These are phyloP conservation scores for Clarias gariepinus DNA, from an alignment of 2,113 vertebrate species.

Conservation along the genomic window DNA sequence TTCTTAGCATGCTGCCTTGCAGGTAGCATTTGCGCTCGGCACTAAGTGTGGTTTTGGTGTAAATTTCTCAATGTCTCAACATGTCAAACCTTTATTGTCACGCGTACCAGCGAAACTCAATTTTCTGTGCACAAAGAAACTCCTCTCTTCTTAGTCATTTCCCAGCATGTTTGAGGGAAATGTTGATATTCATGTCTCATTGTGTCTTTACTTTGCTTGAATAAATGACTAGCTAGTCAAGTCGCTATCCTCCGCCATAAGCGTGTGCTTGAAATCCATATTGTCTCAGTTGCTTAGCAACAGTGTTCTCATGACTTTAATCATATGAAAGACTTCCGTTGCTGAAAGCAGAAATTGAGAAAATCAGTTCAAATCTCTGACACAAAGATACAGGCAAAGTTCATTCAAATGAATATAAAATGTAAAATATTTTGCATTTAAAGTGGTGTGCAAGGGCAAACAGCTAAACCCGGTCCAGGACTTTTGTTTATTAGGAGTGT, in stretches of 20 bases:
- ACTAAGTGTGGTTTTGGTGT: background rate
- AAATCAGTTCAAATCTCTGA: background rate
- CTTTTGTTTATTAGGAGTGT: background rate
- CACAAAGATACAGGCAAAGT: too few species aligned
- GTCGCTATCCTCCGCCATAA: too few species aligned
- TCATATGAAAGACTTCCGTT: background rate
- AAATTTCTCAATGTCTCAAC: too few species aligned
- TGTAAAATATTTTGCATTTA: background rate
- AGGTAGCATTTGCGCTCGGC: background rate
- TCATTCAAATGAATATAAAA: background rate
- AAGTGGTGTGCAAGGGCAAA: background rate
- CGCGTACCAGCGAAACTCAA: too few species aligned
- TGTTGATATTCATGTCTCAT: background rate
- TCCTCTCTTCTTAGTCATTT: background rate
- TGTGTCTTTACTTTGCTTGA: background rate
- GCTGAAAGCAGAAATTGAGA: background rate
- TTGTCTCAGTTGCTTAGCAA: constrained; percentile 3
- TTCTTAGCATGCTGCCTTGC: background rate
- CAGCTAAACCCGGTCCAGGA: background rate
- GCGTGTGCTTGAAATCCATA: background rate
- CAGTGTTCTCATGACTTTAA: constrained; percentile 5
- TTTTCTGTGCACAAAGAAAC: too few species aligned
- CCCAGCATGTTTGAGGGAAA: background rate
- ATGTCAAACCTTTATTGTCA: too few species aligned
- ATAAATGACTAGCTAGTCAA: constrained; percentile 14